phyloP scores from a whole-genome alignment of 2,797 vertebrate species.

The Ctenochaetus hawaiiensis region DNA sequence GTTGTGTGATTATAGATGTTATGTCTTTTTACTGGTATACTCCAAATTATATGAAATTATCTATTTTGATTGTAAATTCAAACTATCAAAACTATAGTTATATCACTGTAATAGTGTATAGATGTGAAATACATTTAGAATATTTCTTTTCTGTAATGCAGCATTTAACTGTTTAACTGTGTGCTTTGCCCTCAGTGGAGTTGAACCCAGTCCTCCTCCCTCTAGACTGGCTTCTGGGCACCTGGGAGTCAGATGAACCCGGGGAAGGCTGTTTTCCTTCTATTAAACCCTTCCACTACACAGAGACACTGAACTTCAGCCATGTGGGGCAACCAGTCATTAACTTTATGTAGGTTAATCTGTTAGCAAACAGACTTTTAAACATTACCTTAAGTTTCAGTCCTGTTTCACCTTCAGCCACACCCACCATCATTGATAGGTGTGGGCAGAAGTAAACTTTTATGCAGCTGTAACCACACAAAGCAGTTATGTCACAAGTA shows the following conservation, averaged over 20 bases:
- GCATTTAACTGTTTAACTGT: not conserved
- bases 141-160: not conserved
- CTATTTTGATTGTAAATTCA: too few species aligned
- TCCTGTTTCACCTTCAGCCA: not conserved
- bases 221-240: conserved; percentile 91
- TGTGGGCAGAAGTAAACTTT: too few species aligned
- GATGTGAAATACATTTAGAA: not conserved
- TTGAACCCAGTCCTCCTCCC: conserved; percentile 86
- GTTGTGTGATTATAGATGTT: not conserved
- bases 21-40: too few species aligned
- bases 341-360: conserved; percentile 91
- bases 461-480: not conserved
- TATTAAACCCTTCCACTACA: conserved; percentile 92
- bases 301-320: conserved; percentile 91
- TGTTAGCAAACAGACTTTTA: not conserved
- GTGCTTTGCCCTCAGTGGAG: conserved; percentile 56
- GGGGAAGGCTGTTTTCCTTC: conserved; percentile 91
- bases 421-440: too few species aligned
- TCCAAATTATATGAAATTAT: too few species aligned
- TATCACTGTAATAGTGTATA: not conserved
- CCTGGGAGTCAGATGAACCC: conserved; percentile 90
- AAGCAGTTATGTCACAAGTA: not conserved
- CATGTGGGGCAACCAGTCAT: conserved; percentile 95
- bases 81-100: not conserved
- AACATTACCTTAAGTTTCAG: not conserved